Base-by-base conservation (phyloP, 2,113 vertebrate species). In the Sander vitreus region DNA sequence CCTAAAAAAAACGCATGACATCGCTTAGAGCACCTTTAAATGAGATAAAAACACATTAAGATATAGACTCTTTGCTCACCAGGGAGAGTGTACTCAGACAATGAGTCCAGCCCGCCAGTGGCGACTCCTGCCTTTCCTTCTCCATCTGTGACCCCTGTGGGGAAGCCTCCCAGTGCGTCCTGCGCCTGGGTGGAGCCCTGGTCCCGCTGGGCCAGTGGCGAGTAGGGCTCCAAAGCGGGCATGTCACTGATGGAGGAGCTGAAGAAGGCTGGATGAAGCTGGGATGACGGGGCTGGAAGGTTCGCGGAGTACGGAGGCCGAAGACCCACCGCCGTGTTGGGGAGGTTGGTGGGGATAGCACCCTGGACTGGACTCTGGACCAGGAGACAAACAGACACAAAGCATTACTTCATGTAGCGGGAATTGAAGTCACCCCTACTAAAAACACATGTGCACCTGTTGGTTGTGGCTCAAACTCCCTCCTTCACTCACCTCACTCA, bases 341-440 rank as follows among this genome's bases (percentile, higher is more conserved):
- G 96, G 65, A 98, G 93, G 85, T 95, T 97, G 73, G 97, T 95
- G 25, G 98, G 96, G 91, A 99, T 96, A 84, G 96, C 95, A 36
- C 97, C 96, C 88, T 97, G 97, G 76, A 97, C 97, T 74, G 98
- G 94, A 93, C 93, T 94, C 94, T 96, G 78, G 55, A 57, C 13
- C 27, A 18, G n/a, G 55, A 71, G 19, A 67, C 15, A 64, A 15
- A 63, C 1, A 59, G 25, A 53, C 50, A 12, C 3, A 16, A 43
- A 21, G n/a, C 1, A 18, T 65, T 30, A 55, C 3, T 23, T 48
- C 3, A 64, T 25, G 15, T 12, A 19, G 6, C 18, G 5, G n/a
- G 43, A 16, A 13, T 1, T 53, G 2, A 51, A 60, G n/a, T 21
- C 19, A 12, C 0, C 10, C 9, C 6, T 0, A 53, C 11, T 16